A percentile compares a stretch with the other conserved stretches of the same genome.
These are phyloP conservation scores for Lasioglossum lativentre DNA, from an alignment of 2,888 invertebrate genomes.

Conservation along the genomic window DNA sequence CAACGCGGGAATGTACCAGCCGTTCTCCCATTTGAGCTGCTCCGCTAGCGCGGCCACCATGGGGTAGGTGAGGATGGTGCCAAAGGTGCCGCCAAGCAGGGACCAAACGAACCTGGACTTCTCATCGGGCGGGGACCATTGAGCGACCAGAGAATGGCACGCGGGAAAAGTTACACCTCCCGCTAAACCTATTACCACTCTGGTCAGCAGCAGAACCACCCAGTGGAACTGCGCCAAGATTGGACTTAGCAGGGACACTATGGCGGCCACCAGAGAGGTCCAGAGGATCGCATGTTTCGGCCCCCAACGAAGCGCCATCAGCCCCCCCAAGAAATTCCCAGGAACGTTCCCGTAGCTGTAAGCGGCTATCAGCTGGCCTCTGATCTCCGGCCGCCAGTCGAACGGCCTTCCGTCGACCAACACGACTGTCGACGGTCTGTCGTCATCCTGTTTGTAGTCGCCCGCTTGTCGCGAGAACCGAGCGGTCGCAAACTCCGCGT, in stretches of 20 bases:
- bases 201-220: slow-evolving; percentile 66
- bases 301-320: slow-evolving; percentile 76
- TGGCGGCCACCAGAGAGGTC: slow-evolving; percentile 75
- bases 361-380: slow-evolving; percentile 78
- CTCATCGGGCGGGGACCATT: slow-evolving; percentile 91
- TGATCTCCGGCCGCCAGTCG: slow-evolving; percentile 70
- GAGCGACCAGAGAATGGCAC: slow-evolving; percentile 88
- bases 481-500: fast-evolving
- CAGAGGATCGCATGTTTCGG: slow-evolving; percentile 76
- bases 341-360: slow-evolving; percentile 80
- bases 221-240: slow-evolving; percentile 77
- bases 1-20: slow-evolving; percentile 88
- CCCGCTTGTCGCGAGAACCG: background rate
- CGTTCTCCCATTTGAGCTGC: slow-evolving; percentile 88
- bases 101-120: slow-evolving; percentile 90
- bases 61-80: slow-evolving; percentile 90
- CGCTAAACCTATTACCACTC: slow-evolving; percentile 77
- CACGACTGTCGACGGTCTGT: slow-evolving; percentile 12
- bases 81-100: slow-evolving; percentile 90
- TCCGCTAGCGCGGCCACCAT: slow-evolving; percentile 88
- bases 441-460: background rate
- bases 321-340: slow-evolving; percentile 79
- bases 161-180: slow-evolving; percentile 88
- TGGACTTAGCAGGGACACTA: slow-evolving; percentile 74
- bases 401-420: slow-evolving; percentile 72